Evolutionary conservation across 2,797 vertebrate genomes (phyloP), one percentile per base, ranked within the genome.

Genomic region (Buphagus erythrorhynchus): DNA sequence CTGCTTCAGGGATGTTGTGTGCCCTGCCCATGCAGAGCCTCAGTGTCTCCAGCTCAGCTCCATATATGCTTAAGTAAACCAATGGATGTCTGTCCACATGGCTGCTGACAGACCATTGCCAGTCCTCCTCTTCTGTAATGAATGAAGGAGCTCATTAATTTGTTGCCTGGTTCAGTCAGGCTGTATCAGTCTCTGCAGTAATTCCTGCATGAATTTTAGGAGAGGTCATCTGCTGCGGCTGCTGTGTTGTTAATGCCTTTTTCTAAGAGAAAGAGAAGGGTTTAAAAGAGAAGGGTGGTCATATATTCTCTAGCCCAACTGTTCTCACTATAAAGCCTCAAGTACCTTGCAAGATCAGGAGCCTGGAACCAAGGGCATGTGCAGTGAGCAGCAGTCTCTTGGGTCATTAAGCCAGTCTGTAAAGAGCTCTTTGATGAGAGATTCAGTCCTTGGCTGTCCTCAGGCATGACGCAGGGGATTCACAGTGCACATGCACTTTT

Each of bases 391-490:
- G 43, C 31, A 79, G n/a, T 45, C 26, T 75, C 33, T 71, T 85
- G 1, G 3, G 51, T 76, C 36, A 18, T 40, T 82, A 66, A 66
- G 48, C 33, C 43, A 49, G 58, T 67, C 54, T 38, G 15, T 78
- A 49, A 80, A 84, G 66, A 78, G 66, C n/a, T 74, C 74, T 76
- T 72, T 49, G 80, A 42, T 55, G 71, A 80, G 51, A 88, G 55
- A 42, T 25, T 71, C 26, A 0, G 0, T 67, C 54, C 19, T n/a
- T 38, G 45, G 52, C 65, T 92, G 72, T 73, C 55, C 43, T 90
- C 57, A 31, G 68, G 19, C 12, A 2, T 33, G 72, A 31, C 0
- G 0, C 55, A 0, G 38, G 38, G 35, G 40, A 51, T 54, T 54
- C 43, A 35, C 28, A 67, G 71, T 10, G 29, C 43, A 16, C 5